These are phyloP conservation scores for Coracias cyanogaster DNA, from an alignment of 2,797 vertebrate genomes.

Conservation along the genomic window DNA sequence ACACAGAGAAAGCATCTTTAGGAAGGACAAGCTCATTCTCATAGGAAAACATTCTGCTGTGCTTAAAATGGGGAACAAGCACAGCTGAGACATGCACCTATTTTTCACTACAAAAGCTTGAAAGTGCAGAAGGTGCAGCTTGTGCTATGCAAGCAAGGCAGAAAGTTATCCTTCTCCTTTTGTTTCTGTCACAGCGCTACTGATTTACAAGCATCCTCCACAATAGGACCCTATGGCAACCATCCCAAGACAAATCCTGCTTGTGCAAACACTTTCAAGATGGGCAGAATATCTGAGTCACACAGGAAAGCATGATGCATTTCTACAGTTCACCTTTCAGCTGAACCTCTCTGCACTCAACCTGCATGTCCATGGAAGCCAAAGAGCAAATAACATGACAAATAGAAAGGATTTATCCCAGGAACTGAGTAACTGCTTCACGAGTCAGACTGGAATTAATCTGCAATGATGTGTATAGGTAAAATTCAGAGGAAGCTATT, in stretches of 20 bases:
- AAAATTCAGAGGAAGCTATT: neutral
- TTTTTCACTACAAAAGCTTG: neutral
- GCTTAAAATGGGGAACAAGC: neutral
- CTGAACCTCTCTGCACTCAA: neutral
- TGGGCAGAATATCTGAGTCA: slow-evolving; percentile 51
- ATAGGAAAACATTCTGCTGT: neutral
- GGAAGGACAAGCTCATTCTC: neutral
- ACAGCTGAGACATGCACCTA: neutral
- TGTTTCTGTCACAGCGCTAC: neutral
- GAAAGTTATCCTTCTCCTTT: slow-evolving; percentile 15
- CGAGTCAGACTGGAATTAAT: neutral
- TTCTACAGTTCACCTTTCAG: neutral
- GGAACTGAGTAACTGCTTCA: neutral
- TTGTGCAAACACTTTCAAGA: slow-evolving; percentile 44
- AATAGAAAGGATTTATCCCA: neutral
- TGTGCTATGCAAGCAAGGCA: neutral
- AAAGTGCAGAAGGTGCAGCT: neutral
- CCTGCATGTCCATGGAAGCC: neutral
- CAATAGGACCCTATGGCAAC: neutral
- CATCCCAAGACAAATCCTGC: slow-evolving; percentile 40
- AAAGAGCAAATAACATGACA: neutral
- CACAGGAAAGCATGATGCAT: slow-evolving; percentile 26
- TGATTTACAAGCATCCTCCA: slow-evolving; percentile 27
- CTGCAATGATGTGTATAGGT: neutral
- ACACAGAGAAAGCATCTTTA: neutral